These are phyloP conservation scores for Poeciliopsis prolifica DNA, from an alignment of 2,113 vertebrate species.

Conservation along the genomic window DNA sequence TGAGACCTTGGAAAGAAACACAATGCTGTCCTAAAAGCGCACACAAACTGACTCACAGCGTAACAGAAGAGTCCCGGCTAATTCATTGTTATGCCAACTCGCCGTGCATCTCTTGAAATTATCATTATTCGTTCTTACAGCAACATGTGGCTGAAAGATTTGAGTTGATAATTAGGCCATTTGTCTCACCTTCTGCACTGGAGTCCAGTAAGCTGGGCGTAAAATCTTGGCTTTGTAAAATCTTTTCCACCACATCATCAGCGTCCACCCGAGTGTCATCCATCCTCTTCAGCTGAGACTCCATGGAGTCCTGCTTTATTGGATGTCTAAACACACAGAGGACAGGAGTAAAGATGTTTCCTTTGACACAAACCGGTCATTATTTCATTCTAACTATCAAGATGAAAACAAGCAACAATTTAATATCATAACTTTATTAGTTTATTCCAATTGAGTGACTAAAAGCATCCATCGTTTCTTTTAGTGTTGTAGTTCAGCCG, in stretches of 20 bases:
- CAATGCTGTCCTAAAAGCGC: constrained; percentile 26
- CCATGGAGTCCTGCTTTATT: constrained; percentile 95
- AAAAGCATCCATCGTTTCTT: too few relatives aligned
- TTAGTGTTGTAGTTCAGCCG: too few relatives aligned
- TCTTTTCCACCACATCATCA: constrained; percentile 95
- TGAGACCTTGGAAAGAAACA: constrained; percentile 56
- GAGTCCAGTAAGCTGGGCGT: constrained; percentile 87
- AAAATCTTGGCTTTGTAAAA: constrained; percentile 97
- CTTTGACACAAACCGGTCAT: not conserved
- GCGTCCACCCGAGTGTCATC: constrained; percentile 96
- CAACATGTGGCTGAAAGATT: not conserved
- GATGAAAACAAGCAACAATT: too few relatives aligned
- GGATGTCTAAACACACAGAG: constrained; percentile 80
- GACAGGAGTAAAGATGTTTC: not conserved
- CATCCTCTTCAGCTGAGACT: constrained; percentile 93
- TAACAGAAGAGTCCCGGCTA: constrained; percentile 2
- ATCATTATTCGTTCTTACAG: not conserved
- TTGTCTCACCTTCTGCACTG: constrained; percentile 88
- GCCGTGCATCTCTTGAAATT: not conserved
- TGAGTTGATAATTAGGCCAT: not conserved
- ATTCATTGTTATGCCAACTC: constrained; percentile 20
- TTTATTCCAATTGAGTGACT: too few relatives aligned
- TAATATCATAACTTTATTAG: too few relatives aligned
- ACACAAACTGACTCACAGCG: constrained; percentile 17
- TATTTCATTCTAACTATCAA: too few relatives aligned